phyloP scores from a whole-genome alignment of 23 tunicate species.

The Ascidia mentula region DNA sequence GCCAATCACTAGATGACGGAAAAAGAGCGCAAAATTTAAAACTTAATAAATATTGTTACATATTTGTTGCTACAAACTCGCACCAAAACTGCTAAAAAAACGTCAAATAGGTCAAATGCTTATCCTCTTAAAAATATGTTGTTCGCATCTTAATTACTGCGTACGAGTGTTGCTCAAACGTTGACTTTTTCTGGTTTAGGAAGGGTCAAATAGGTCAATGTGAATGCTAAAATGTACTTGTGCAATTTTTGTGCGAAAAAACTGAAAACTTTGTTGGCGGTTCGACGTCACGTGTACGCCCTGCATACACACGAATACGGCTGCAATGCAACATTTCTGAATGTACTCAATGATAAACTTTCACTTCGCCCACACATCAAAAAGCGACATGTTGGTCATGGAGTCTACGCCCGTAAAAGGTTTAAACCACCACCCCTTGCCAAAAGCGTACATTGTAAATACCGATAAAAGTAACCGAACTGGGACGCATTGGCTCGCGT shows the following conservation, averaged over 20 bases:
- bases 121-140: not conserved
- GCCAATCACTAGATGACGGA: not conserved
- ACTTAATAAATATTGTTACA: not conserved
- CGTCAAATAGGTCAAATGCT: not conserved
- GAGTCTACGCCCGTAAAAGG: too few species aligned
- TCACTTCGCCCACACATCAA: conserved; percentile 8
- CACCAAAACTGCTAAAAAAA: conserved; percentile 1
- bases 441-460: too few species aligned
- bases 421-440: too few species aligned
- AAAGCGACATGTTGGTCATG: conserved; percentile 6
- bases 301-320: conserved; percentile 11
- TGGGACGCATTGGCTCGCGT: too few species aligned
- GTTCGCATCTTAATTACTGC: not conserved
- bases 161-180: conserved; percentile 7
- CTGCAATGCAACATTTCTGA: not conserved
- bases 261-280: conserved; percentile 7
- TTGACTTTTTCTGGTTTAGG: not conserved
- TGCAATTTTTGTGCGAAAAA: conserved; percentile 9
- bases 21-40: not conserved
- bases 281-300: conserved; percentile 9
- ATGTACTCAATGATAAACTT: conserved; percentile 3
- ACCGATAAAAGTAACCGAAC: too few species aligned
- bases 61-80: not conserved
- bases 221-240: not conserved
- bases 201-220: not conserved